Evolutionary conservation across 2,797 vertebrate species (phyloP).

Genomic region (Hylomyscus alleni): DNA sequence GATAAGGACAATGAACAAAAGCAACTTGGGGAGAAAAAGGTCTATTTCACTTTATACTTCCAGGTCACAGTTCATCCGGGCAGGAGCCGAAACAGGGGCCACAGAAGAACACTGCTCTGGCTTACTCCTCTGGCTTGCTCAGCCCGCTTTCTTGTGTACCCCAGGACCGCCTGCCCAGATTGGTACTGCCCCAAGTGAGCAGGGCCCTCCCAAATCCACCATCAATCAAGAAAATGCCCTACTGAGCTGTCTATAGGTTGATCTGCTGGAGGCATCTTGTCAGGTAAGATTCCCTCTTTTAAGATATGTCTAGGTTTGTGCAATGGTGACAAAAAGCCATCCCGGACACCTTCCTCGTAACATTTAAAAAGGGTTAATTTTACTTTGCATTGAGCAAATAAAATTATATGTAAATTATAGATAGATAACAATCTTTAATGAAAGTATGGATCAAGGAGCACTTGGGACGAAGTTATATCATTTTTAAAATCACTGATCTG

Average conservation of each 20-base stretch:
- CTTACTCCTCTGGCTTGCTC: not conserved
- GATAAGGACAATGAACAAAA: not conserved
- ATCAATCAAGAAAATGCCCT: not conserved
- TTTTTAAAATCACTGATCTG: not conserved
- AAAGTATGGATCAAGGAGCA: not conserved
- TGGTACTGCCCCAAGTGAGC: not conserved
- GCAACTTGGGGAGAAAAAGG: not conserved
- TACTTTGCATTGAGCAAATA: not conserved
- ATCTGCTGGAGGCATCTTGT: not conserved
- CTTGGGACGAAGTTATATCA: not conserved
- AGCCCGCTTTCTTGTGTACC: not conserved
- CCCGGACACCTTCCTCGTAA: not conserved
- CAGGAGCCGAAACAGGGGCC: not conserved
- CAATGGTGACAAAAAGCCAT: too few relatives aligned
- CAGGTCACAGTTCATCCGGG: not conserved
- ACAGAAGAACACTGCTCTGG: not conserved
- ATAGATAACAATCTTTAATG: not conserved
- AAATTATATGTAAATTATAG: conserved; percentile 22
- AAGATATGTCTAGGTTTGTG: not conserved
- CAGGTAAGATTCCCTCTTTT: not conserved
- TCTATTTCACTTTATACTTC: not conserved
- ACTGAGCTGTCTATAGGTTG: not conserved
- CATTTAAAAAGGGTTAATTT: not conserved
- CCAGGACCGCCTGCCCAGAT: not conserved
- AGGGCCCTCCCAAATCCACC: too few relatives aligned